Evolutionary conservation across 92 coral and sea anemone genomes (phyloP), one percentile per base, ranked within the genome.

Genomic region (Porites evermanni): DNA sequence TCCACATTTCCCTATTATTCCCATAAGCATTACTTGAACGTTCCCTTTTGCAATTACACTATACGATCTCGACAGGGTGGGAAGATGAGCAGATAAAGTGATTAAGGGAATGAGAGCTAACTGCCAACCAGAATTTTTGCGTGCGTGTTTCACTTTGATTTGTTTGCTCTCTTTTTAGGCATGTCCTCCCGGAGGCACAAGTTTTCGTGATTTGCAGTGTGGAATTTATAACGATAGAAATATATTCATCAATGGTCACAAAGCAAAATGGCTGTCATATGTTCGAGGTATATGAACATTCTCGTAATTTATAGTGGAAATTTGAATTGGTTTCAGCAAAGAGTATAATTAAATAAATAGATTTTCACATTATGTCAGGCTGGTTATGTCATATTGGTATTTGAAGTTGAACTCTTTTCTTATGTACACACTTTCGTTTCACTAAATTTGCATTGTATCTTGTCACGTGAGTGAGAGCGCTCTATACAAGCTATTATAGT

Each of bases 181-280:
- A 0, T 94, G 98, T 79, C 89, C 94, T 12, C 66, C 85, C 12
- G 67, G 80, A 79, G 81, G 94, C 67, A 29, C 17, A 69, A 82
- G 78, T 79, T 94, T 94, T 81, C 94, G 98, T 11, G 94, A 93
- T 85, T 86, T 86, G 7, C 98, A 94, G 75, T 94, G 98, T 50
- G 82, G 94, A 12, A 47, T 72, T 61, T 86, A 84, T 65, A 80
- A 94, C 54, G 91, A 86, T 59, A 79, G 93, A 53, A 67, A 86
- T 9, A 80, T 93, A 9, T 68, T 84, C 11, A 20, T 90, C 67
- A 86, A 83, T 53, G 98, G 98, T 11, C 81, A 79, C 44, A 78
- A 78, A 77, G 90, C 86, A 54, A 90, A 75, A 69, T 94, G 94
- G 94, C 79, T 87, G 72, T 84, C 98, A 16, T 92, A 90, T 47